Conservation (phyloP, 2,888 invertebrate species). For the Chymomyza amoena region DNA sequence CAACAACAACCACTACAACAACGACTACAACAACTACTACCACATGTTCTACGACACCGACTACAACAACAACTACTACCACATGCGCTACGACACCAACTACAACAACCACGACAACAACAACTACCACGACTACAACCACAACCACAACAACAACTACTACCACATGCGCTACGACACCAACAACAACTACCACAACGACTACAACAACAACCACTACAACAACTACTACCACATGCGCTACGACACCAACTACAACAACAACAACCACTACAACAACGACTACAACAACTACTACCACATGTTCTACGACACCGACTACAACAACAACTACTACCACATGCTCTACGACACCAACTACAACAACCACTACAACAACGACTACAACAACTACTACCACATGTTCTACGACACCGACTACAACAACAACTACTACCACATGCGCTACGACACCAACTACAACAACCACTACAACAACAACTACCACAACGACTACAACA, state of each 20-base stretch:
- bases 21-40: not conserved
- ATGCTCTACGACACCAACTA: not conserved
- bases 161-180: not conserved
- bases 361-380: not conserved
- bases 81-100: not conserved
- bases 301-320: not conserved
- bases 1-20: constrained; percentile 2
- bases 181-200: not conserved
- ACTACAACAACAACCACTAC: not conserved
- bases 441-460: not conserved
- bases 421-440: not conserved
- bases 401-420: not conserved
- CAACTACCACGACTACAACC: not conserved
- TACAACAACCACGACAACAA: not conserved
- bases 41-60: no score
- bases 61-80: not conserved
- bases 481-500: not conserved
- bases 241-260: not conserved
- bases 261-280: not conserved
- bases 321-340: not conserved
- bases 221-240: not conserved
- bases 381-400: constrained; percentile 4
- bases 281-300: not conserved
- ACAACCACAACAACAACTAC: not conserved
- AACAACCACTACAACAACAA: not conserved